Evolutionary conservation across 2,888 invertebrate species (phyloP).

Genomic region (Augiades crinisus): DNA sequence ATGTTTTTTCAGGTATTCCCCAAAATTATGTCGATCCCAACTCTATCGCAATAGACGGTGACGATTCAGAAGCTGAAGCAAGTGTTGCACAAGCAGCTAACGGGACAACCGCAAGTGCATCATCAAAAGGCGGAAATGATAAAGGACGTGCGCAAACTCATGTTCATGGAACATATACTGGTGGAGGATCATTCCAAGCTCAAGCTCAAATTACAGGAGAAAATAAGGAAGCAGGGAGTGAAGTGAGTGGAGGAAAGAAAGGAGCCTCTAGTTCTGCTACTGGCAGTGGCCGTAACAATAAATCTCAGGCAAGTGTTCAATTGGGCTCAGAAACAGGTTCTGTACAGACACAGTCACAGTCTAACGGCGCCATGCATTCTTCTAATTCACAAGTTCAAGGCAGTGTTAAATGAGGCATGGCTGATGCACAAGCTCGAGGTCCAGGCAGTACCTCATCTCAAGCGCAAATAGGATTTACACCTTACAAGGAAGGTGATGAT

Average conservation of each 20-base stretch:
- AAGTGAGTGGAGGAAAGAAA: slow-evolving; percentile 86
- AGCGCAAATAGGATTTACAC: slow-evolving; percentile 93
- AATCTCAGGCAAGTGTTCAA: slow-evolving; percentile 89
- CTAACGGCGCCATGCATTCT: slow-evolving; percentile 88
- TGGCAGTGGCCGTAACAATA: slow-evolving; percentile 86
- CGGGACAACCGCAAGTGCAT: slow-evolving; percentile 88
- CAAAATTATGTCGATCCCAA: slow-evolving; percentile 67
- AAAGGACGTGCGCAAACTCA: slow-evolving; percentile 91
- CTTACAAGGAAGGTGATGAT: slow-evolving; percentile 84
- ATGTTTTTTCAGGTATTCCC: slow-evolving; percentile 53
- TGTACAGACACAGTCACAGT: slow-evolving; percentile 88
- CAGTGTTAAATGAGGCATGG: slow-evolving; percentile 90
- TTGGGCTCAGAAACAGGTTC: slow-evolving; percentile 88
- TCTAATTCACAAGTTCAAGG: slow-evolving; percentile 91
- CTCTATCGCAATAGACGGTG: slow-evolving; percentile 73
- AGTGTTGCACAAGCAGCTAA: slow-evolving; percentile 79
- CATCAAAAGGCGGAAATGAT: slow-evolving; percentile 88
- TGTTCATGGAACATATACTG: slow-evolving; percentile 90
- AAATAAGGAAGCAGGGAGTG: slow-evolving; percentile 86
- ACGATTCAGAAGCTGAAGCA: slow-evolving; percentile 88
- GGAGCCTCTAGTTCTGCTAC: slow-evolving; percentile 89
- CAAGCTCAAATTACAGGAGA: slow-evolving; percentile 90
- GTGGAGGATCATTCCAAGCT: slow-evolving; percentile 90
- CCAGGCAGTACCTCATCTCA: slow-evolving; percentile 93
- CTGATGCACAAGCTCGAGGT: slow-evolving; percentile 92